Evolutionary conservation across 2,797 vertebrate species (phyloP).

Genomic region (Chanos chanos): DNA sequence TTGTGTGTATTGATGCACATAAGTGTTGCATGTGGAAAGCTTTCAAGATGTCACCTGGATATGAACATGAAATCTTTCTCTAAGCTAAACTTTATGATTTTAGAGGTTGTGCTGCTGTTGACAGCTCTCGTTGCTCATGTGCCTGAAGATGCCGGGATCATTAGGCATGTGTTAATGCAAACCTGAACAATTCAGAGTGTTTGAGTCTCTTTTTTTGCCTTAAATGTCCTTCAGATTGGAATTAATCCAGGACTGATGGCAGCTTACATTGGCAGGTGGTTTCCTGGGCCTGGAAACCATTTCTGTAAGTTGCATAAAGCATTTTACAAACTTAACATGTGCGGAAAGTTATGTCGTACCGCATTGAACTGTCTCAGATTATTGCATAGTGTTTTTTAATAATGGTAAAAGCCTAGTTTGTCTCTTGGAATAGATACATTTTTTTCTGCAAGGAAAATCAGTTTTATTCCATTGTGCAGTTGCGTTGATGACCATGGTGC

Average conservation of each 20-base stretch:
- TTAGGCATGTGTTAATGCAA: not conserved
- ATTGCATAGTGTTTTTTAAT: no score
- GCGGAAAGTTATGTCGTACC: no score
- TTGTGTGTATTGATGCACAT: no score
- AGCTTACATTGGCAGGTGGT: slow-evolving; percentile 95
- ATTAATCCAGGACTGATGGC: slow-evolving; percentile 98
- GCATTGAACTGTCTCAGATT: no score
- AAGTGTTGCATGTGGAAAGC: no score
- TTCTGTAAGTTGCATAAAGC: slow-evolving; percentile 94
- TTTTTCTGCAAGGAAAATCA: not conserved
- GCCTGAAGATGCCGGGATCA: not conserved
- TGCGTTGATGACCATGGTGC: no score
- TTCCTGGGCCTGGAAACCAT: slow-evolving; percentile 96
- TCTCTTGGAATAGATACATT: no score
- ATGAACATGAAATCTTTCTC: no score
- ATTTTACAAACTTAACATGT: no score
- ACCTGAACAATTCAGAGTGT: not conserved
- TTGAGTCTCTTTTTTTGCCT: not conserved
- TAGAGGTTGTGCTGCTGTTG: no score
- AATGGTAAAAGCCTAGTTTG: no score
- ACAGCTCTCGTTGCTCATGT: not conserved
- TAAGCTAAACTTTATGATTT: not conserved
- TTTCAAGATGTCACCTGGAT: no score
- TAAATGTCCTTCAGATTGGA: slow-evolving; percentile 88
- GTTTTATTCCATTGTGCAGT: not conserved